Evolutionary conservation across 2,888 invertebrate species (phyloP), one percentile per base, ranked within the genome.

Genomic region (Ypsolopha scabrella): DNA sequence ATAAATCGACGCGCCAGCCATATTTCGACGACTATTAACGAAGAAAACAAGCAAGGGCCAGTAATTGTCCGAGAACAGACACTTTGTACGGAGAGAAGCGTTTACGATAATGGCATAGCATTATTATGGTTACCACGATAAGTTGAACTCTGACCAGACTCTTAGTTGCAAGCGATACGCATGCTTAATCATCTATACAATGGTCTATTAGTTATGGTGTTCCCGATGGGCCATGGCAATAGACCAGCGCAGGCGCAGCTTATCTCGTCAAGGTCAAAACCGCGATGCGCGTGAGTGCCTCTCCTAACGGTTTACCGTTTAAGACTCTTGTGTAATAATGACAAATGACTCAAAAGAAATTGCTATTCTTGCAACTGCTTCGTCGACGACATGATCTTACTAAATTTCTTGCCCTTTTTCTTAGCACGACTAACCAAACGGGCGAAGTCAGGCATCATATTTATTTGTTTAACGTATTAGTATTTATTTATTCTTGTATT

Each of bases 241-340:
- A 58, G 56, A 49, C 47, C 46, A 35, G 52, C 41, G 46, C 43
- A 11, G 52, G 48, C 56, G 57, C 56, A 53, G 54, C 57, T 61
- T 67, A 68, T 67, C 65, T 58, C 62, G 45, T 56, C 71, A 70
- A 74, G 69, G 70, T 63, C 64, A 55, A 56, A 54, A 52, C 53
- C 36, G 52, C 58, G 64, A 63, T 61, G 65, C 58, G 59, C 63
- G 61, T 57, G 56, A 60, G 58, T 57, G 11, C 43, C n/a, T 14
- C 36, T 41, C 34, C 35, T 11, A 48, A 11, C 48, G 13, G 37
- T 37, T n/a, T 37, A 37, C 48, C 36, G 37, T 14, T 3, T 37
- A 37, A 49, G 48, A 14, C 10, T 8, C 33, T 39, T n/a, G 45
- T 34, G 33, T 45, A 45, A 45, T 24, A 24, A 3, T 45, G 34